Conservation (phyloP, 2,888 invertebrate genomes). For the Seira musarum region DNA sequence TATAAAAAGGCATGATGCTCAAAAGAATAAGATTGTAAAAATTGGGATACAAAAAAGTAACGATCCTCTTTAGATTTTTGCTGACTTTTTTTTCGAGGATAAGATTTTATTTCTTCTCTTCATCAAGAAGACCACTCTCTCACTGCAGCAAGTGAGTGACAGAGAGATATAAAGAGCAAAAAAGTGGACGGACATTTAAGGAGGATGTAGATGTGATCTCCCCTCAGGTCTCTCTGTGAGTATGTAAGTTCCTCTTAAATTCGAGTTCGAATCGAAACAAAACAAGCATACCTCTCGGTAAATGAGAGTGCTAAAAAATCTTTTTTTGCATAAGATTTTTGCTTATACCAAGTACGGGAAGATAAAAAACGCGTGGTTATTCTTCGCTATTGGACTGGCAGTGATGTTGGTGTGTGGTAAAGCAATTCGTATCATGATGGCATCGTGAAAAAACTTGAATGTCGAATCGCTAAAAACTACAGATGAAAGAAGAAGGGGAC, state of each 20-base stretch:
- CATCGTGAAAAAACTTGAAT: too few relatives aligned
- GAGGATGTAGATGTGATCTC: too few relatives aligned
- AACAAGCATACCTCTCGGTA: not conserved
- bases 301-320: not conserved
- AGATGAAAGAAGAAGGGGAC: not conserved
- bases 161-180: not conserved
- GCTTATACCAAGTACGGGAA: not conserved
- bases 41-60: conserved; percentile 15
- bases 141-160: too few relatives aligned
- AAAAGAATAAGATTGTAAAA: conserved; percentile 34
- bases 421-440: too few relatives aligned
- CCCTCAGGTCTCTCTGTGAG: not conserved
- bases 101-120: not conserved
- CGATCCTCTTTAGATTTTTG: not conserved
- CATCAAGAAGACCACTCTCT: not conserved
- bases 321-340: not conserved
- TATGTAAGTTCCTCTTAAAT: not conserved
- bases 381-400: too few relatives aligned
- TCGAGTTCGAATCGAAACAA: not conserved
- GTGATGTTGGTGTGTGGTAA: too few relatives aligned
- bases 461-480: too few relatives aligned
- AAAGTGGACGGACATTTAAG: too few relatives aligned
- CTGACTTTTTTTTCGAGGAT: not conserved
- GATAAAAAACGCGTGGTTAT: too few relatives aligned
- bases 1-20: conserved; percentile 60